Evolutionary conservation across 2,113 vertebrate genomes (phyloP).

Genomic region (Cnemophilus loriae): DNA sequence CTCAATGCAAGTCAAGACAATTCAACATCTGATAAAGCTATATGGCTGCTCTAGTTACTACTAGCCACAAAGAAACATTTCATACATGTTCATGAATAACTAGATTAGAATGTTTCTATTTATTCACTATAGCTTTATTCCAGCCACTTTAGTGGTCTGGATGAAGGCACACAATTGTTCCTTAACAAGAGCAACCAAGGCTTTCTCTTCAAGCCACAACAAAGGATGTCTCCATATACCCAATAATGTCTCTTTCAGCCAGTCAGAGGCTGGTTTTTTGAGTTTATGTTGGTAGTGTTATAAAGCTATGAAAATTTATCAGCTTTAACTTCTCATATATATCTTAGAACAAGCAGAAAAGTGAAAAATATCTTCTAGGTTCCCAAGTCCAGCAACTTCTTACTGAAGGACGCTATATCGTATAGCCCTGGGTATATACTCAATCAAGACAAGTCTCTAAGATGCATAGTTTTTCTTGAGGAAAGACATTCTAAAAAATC

Average conservation of each 20-base stretch:
- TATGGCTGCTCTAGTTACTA: background rate
- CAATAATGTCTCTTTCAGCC: background rate
- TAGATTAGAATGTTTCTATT: background rate
- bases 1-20: background rate
- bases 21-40: background rate
- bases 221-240: background rate
- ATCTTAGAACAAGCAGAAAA: background rate
- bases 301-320: background rate
- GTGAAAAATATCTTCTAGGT: background rate
- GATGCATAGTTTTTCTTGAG: background rate
- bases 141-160: background rate
- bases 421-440: background rate
- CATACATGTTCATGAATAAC: background rate
- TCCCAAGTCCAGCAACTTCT: background rate
- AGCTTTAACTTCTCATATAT: background rate
- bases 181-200: background rate
- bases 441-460: background rate
- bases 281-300: background rate
- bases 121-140: constrained; percentile 1
- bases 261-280: background rate
- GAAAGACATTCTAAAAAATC: background rate
- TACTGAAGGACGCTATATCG: background rate
- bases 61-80: constrained; percentile 6
- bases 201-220: constrained; percentile 4
- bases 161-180: background rate